Evolutionary conservation across 2,888 invertebrate species (phyloP), one percentile per base, ranked within the genome.

Genomic region (Lacanobia wlatinum): DNA sequence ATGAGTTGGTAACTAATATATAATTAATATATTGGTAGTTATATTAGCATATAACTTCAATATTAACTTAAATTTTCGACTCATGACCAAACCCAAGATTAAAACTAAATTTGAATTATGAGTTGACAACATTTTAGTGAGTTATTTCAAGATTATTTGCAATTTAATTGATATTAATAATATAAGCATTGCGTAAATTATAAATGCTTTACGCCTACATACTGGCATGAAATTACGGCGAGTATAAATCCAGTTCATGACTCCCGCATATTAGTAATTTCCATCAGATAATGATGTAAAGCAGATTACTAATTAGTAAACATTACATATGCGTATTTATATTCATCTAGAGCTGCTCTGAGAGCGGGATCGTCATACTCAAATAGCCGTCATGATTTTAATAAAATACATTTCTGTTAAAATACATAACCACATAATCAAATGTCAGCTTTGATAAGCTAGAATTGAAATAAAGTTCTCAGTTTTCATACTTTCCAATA

Each of bases 151-250:
- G 9, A 55, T 7, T 67, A 78, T 76, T 84, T 73, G 58, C 65
- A 82, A 80, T 78, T 82, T 74, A 80, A 78, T 77, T 56, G 70
- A 80, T 73, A 71, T 78, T 61, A 70, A 84, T 83, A 68, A 76
- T 74, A 74, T 68, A 56, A 64, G 34, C 56, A 61, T 50, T 52
- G 38, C 71, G 21, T 43, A 72, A 34, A 67, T 76, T 77, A 78
- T 82, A 75, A 79, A 81, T 83, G 69, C 52, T 61, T 18, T 53
- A 71, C 83, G 76, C 86, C 85, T 85, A 87, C 87, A 78, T 73
- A 79, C 80, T 84, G 85, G 84, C 87, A 80, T 80, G 72, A 74
- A 74, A 75, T 80, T 70, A 68, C 76, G 16, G 38, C 60, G 40
- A 64, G 50, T 69, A 82, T 68, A 77, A 85, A 84, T 83, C 75